Conservation (phyloP, 2,888 invertebrate genomes). For the Sipha maydis region DNA sequence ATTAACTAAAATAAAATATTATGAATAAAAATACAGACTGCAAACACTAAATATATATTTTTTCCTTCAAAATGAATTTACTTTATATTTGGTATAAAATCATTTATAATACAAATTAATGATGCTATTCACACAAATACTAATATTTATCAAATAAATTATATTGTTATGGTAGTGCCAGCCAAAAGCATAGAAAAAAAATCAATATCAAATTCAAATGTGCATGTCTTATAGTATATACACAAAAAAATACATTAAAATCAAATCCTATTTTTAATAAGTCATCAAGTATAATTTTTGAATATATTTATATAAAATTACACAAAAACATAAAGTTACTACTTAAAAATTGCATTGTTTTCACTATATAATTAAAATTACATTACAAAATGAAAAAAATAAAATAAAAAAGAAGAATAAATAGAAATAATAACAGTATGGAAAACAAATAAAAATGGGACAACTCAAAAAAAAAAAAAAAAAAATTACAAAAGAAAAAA, state of each 20-base stretch:
- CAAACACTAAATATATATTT: conserved; percentile 32
- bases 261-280: conserved; percentile 21
- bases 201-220: conserved; percentile 46
- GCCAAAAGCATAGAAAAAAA: conserved; percentile 38
- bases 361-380: conserved; percentile 17
- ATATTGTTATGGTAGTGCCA: conserved; percentile 50
- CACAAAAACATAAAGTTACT: conserved; percentile 19
- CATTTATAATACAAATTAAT: conserved; percentile 39
- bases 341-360: conserved; percentile 42
- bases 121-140: conserved; percentile 24
- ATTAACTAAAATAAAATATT: not conserved
- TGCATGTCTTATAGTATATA: conserved; percentile 35
- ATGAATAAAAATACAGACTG: conserved; percentile 6
- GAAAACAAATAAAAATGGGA: conserved; percentile 49
- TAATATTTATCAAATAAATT: conserved; percentile 28
- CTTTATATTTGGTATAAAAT: conserved; percentile 50
- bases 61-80: conserved; percentile 29
- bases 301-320: conserved; percentile 41
- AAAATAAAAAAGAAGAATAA: conserved; percentile 31
- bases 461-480: conserved; percentile 37
- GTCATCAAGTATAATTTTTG: conserved; percentile 10
- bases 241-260: conserved; percentile 29
- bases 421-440: conserved; percentile 49
- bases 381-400: conserved; percentile 30
- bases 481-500: conserved; percentile 41